Evolutionary conservation across 1,140 invertebrate genomes (phyloP).

Genomic region (Polyergus mexicanus): DNA sequence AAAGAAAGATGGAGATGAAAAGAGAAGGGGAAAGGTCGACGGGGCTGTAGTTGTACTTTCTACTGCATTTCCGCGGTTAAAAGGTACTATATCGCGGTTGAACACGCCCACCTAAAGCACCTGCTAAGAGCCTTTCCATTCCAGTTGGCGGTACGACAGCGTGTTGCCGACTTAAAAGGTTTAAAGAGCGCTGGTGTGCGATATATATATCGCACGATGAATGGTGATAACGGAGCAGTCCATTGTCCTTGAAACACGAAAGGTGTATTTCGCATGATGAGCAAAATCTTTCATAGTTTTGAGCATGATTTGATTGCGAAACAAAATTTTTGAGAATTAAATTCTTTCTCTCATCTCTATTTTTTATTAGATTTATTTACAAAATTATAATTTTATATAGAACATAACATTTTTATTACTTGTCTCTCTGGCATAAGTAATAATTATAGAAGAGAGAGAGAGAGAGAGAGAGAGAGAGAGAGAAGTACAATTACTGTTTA

Average conservation of each 20-base stretch:
- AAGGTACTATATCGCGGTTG: conserved; percentile 76
- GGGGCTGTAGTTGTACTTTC: conserved; percentile 69
- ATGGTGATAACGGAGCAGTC: conserved; percentile 60
- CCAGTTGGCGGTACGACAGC: conserved; percentile 57
- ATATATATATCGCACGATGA: conserved; percentile 61
- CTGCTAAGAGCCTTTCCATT: conserved; percentile 77
- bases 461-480: no score
- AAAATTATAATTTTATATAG: no score
- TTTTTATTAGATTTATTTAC: no score
- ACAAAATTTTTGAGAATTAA: no score
- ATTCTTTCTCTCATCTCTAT: no score
- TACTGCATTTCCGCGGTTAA: conserved; percentile 73
- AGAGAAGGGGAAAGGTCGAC: conserved; percentile 57
- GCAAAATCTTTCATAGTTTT: neutral
- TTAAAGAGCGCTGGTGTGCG: conserved; percentile 64
- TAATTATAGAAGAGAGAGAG: no score
- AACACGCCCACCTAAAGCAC: conserved; percentile 77
- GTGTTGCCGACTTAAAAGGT: conserved; percentile 73
- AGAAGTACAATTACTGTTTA: neutral
- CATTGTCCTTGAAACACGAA: conserved; percentile 60
- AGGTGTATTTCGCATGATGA: conserved; percentile 12
- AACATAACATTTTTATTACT: no score
- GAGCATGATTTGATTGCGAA: neutral
- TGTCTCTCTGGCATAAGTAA: no score
- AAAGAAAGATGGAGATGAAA: conserved; percentile 56